Percentiles rank a stretch among this genome's conserved stretches.
Evolutionary conservation across 92 coral and sea anemone species (phyloP).

Genomic region (Palythoa caribaeorum): DNA sequence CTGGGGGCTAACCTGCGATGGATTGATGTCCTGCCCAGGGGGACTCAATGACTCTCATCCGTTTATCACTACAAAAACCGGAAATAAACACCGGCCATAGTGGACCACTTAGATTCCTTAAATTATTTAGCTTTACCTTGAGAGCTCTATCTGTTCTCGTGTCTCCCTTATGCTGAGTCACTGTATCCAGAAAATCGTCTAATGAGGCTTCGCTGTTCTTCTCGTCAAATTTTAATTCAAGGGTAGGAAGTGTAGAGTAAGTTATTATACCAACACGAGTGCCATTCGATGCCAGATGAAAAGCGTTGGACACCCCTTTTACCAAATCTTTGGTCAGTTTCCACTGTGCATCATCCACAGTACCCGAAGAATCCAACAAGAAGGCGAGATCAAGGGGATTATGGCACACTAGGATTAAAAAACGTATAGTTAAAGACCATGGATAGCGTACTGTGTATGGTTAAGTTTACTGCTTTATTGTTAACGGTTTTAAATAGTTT

Average conservation of each 20-base stretch:
- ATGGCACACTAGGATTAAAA: conserved; percentile 68
- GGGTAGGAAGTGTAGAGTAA: conserved; percentile 88
- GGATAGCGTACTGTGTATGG: background rate
- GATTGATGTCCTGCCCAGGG: too few relatives aligned
- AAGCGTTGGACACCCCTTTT: conserved; percentile 83
- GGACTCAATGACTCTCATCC: too few relatives aligned
- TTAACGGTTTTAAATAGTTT: background rate
- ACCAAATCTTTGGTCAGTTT: conserved; percentile 94
- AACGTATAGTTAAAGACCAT: background rate
- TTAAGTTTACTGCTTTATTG: background rate
- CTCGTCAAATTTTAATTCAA: conserved; percentile 88
- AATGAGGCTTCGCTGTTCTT: conserved; percentile 72
- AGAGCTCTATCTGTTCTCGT: conserved; percentile 94
- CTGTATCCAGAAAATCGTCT: conserved; percentile 82
- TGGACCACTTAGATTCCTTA: too few relatives aligned
- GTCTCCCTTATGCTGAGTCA: conserved; percentile 90
- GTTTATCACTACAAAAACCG: too few relatives aligned
- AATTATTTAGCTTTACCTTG: conserved; percentile 27
- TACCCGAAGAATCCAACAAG: conserved; percentile 91
- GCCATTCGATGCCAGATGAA: conserved; percentile 78
- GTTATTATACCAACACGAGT: conserved; percentile 87
- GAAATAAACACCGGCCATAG: too few relatives aligned
- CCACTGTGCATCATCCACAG: conserved; percentile 94
- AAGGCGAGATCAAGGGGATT: conserved; percentile 91
- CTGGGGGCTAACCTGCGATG: too few relatives aligned